Base-by-base conservation (phyloP, 1,140 invertebrate genomes). In the Atopsyche davidsoni region DNA sequence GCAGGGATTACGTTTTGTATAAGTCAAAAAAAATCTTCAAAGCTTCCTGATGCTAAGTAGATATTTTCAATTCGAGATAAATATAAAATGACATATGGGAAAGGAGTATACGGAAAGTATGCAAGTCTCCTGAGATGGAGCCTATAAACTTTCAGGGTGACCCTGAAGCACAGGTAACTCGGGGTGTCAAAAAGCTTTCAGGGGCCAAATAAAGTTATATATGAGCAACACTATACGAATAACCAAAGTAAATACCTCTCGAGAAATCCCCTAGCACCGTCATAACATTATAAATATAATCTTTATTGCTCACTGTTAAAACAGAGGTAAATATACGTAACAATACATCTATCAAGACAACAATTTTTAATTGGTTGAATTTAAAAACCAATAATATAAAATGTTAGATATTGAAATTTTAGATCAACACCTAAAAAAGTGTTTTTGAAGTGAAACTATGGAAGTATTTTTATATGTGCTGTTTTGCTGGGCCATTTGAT, bases 141-240 rank as follows among this genome's bases (percentile, higher is more conserved):
- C 14, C 36, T 16, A n/a, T n/a, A n/a, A n/a, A n/a, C n/a, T n/a
- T n/a, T n/a, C n/a, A n/a, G n/a, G n/a, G n/a, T n/a, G n/a, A n/a
- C n/a, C n/a, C n/a, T n/a, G n/a, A n/a, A n/a, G n/a, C n/a, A n/a
- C n/a, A n/a, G n/a, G n/a, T n/a, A n/a, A 17, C 14, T 10, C 14
- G 36, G 14, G 19, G 36, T 39, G 36, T 39, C 36, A 39, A 39
- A 39, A 39, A 39, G 36, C 36, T 39, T 39, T 39, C 36, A 16
- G 36, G 13, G 10, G 14, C 11, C 18, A 21, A 39, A 39, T 39
- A 39, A 39, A 39, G 14, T 39, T 39, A 39, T 39, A 39, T 39
- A 17, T 39, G 16, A 39, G n/a, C 36, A n/a, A n/a, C n/a, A n/a
- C n/a, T n/a, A n/a, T n/a, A 10, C n/a, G 18, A 39, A 39, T 10